Evolutionary conservation across 2,797 vertebrate genomes (phyloP).

Genomic region (Betta splendens): DNA sequence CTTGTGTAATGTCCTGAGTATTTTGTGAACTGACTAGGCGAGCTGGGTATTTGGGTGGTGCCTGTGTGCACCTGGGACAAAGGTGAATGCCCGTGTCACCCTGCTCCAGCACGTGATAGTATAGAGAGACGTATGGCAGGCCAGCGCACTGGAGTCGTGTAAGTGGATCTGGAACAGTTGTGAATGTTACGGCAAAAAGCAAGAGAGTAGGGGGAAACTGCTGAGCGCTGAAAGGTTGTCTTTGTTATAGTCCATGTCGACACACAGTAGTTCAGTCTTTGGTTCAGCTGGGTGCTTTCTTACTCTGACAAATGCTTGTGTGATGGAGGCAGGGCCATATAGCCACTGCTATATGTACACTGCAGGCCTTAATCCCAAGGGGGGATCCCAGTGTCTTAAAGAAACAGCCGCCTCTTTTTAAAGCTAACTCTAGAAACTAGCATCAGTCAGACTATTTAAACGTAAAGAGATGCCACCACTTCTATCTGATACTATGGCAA

Average conservation of each 20-base stretch:
- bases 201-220: conserved; percentile 56
- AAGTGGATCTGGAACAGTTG: conserved; percentile 46
- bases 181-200: conserved; percentile 60
- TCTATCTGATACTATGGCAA: conserved; percentile 10
- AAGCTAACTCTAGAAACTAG: conserved; percentile 7
- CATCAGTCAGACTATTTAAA: conserved; percentile 11
- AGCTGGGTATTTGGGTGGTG: conserved; percentile 27
- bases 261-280: conserved; percentile 78
- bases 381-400: conserved; percentile 66
- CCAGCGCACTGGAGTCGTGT: conserved; percentile 29
- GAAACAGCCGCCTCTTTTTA: conserved; percentile 35
- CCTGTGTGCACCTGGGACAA: conserved; percentile 62
- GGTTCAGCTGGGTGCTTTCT: conserved; percentile 72
- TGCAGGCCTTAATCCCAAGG: conserved; percentile 50
- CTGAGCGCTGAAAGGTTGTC: conserved; percentile 74
- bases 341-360: conserved; percentile 62
- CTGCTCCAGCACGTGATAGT: conserved; percentile 47
- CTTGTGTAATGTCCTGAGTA: conserved; percentile 18
- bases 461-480: conserved; percentile 9
- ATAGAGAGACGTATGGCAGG: conserved; percentile 33
- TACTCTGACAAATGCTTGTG: conserved; percentile 72
- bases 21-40: conserved; percentile 29
- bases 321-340: conserved; percentile 62
- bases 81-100: conserved; percentile 64
- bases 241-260: conserved; percentile 77